Evolutionary conservation across 1,140 invertebrate genomes (phyloP).

Genomic region (Drosophila dunni): DNA sequence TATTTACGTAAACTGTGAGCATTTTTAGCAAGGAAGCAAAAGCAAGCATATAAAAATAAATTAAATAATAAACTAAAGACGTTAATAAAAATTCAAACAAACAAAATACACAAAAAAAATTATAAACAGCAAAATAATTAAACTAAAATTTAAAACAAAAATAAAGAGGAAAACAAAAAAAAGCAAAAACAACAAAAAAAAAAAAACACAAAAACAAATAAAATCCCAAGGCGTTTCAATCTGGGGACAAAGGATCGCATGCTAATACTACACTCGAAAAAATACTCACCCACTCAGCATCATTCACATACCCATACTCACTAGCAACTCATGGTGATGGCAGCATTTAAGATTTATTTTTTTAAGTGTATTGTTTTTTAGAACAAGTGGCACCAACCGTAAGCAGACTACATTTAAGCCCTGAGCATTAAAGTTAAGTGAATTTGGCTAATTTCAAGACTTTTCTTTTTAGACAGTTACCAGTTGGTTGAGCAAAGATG

Average conservation of each 20-base stretch:
- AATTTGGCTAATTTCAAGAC: constrained; percentile 4
- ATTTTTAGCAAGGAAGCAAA: constrained; percentile 46
- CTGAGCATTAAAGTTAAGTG: background rate
- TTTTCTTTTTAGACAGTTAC: background rate
- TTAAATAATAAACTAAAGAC: constrained; percentile 13
- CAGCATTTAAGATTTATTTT: constrained; percentile 44
- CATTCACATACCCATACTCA: constrained; percentile 26
- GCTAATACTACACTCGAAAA: constrained; percentile 15
- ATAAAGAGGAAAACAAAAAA: constrained; percentile 24
- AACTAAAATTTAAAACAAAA: constrained; percentile 19
- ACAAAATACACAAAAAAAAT: constrained; percentile 14
- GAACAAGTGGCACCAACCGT: constrained; percentile 57
- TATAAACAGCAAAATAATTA: constrained; percentile 16
- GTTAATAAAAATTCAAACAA: constrained; percentile 13
- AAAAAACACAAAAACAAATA: constrained; percentile 47
- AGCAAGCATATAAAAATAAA: constrained; percentile 24
- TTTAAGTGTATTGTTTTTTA: constrained; percentile 61
- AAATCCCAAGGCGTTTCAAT: constrained; percentile 67
- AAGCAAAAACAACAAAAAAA: constrained; percentile 15
- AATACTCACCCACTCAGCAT: constrained; percentile 8
- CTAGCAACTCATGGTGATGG: constrained; percentile 65
- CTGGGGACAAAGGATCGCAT: constrained; percentile 45
- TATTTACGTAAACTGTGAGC: constrained; percentile 32
- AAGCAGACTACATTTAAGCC: constrained; percentile 43
- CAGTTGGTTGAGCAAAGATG: constrained; percentile 38